A percentile compares a stretch with the other conserved stretches of the same genome.
Conservation (phyloP, 2,797 vertebrate species). For the Mormyrus hasselquistii region DNA sequence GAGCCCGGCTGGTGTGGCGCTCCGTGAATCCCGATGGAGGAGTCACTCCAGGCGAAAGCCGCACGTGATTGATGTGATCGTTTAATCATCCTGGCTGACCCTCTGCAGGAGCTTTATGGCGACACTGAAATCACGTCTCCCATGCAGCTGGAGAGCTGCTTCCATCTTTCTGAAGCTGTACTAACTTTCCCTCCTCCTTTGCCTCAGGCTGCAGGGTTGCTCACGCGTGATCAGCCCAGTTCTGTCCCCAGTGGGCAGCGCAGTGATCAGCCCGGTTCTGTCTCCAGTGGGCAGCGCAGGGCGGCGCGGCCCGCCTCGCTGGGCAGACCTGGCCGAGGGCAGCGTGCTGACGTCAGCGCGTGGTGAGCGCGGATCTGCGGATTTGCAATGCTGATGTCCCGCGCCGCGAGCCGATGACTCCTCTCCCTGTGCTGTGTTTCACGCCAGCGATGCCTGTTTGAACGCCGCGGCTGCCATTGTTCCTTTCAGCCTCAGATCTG, state of each 20-base stretch:
- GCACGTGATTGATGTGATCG: not conserved
- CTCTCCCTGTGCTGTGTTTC: not conserved
- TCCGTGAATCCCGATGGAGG: not conserved
- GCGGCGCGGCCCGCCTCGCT: not conserved
- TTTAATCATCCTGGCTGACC: not conserved
- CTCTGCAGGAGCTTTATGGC: not conserved
- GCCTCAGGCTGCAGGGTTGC: not conserved
- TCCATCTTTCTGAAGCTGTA: not conserved
- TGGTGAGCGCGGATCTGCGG: conserved; percentile 22
- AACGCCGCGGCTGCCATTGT: conserved; percentile 14
- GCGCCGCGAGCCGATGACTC: conserved; percentile 16
- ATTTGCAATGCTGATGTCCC: conserved; percentile 34
- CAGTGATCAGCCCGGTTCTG: not conserved
- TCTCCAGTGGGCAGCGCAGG: not conserved
- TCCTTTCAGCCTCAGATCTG: not conserved
- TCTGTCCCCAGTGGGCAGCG: not conserved
- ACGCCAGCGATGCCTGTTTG: conserved; percentile 15
- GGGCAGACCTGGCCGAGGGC: not conserved
- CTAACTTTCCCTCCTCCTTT: not conserved
- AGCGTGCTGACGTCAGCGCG: conserved; percentile 25
- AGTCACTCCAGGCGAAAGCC: not conserved
- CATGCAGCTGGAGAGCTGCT: not conserved
- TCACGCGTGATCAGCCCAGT: not conserved
- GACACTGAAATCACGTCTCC: not conserved
- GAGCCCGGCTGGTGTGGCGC: not conserved